phyloP scores from a whole-genome alignment of 1,140 invertebrate species.

The Meloidogyne chitwoodi region DNA sequence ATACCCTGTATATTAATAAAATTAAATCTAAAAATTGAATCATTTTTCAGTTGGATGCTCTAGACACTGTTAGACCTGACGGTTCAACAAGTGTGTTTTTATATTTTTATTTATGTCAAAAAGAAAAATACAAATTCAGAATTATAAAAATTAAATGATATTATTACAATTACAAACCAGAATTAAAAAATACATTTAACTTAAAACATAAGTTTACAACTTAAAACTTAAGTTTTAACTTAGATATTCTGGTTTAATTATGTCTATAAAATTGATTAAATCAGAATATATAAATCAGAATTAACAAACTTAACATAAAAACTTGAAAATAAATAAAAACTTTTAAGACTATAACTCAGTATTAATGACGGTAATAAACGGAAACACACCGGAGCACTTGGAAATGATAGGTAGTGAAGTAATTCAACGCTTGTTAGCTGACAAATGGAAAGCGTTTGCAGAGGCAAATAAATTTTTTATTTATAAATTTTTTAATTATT shows the following conservation, averaged over 20 bases:
- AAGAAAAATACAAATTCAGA: not conserved
- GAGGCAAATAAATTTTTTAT: slow-evolving; percentile 67
- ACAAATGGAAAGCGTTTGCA: slow-evolving; percentile 99
- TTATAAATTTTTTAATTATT: not conserved
- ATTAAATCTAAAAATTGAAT: too few species aligned
- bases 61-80: slow-evolving; percentile 88
- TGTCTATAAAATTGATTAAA: too few species aligned
- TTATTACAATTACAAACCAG: not conserved
- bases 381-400: slow-evolving; percentile 87
- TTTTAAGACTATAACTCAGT: slow-evolving; percentile 92
- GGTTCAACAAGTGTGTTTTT: slow-evolving; percentile 80
- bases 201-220: too few species aligned
- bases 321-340: not conserved
- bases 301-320: too few species aligned
- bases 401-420: slow-evolving; percentile 98
- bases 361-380: slow-evolving; percentile 92
- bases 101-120: too few species aligned
- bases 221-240: too few species aligned
- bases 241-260: too few species aligned
- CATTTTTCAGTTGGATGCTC: slow-evolving; percentile 78
- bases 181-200: too few species aligned
- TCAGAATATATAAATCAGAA: too few species aligned
- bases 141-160: not conserved
- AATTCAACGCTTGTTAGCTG: slow-evolving; percentile 88
- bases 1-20: slow-evolving; percentile 74